Percentiles rank a stretch among this genome's conserved stretches.
Conservation (phyloP, 1,140 invertebrate genomes). For the Phthorimaea operculella region DNA sequence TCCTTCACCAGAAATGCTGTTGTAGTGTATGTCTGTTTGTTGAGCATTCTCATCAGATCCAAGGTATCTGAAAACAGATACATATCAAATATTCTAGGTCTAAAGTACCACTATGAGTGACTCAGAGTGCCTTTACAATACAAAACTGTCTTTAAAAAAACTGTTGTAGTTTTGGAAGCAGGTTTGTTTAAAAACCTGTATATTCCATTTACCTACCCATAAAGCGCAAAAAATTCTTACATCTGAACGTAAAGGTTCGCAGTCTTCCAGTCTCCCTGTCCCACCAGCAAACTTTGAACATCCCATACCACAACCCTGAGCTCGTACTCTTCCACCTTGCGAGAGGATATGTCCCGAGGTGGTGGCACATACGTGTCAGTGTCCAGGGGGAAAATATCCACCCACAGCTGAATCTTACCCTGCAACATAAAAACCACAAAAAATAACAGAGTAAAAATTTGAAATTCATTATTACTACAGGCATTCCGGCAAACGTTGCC, state of each 20-base stretch:
- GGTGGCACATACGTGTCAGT: slow-evolving; percentile 68
- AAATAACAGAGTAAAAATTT: no score
- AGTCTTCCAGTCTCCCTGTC: slow-evolving; percentile 69
- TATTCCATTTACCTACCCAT: no score
- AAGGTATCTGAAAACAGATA: slow-evolving; percentile 76
- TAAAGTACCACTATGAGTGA: no score
- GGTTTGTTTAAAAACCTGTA: no score
- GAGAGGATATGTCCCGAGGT: slow-evolving; percentile 82
- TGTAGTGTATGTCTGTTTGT: slow-evolving; percentile 85
- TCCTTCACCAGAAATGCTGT: slow-evolving; percentile 82
- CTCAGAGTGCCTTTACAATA: no score
- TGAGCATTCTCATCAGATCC: slow-evolving; percentile 76
- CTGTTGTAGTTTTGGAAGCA: no score
- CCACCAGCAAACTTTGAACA: slow-evolving; percentile 50
- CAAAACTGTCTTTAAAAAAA: no score
- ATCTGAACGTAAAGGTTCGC: slow-evolving; percentile 90
- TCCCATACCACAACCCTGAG: slow-evolving; percentile 87
- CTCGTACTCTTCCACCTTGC: slow-evolving; percentile 81
- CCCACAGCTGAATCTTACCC: slow-evolving; percentile 91
- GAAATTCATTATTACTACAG: no score
- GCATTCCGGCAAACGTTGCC: no score
- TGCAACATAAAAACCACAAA: slow-evolving; percentile 35
- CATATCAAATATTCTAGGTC: no score
- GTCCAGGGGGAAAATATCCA: slow-evolving; percentile 84
- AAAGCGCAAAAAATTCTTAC: slow-evolving; percentile 55